phyloP scores from a whole-genome alignment of 2,888 invertebrate species.

The Petrolisthes manimaculis region DNA sequence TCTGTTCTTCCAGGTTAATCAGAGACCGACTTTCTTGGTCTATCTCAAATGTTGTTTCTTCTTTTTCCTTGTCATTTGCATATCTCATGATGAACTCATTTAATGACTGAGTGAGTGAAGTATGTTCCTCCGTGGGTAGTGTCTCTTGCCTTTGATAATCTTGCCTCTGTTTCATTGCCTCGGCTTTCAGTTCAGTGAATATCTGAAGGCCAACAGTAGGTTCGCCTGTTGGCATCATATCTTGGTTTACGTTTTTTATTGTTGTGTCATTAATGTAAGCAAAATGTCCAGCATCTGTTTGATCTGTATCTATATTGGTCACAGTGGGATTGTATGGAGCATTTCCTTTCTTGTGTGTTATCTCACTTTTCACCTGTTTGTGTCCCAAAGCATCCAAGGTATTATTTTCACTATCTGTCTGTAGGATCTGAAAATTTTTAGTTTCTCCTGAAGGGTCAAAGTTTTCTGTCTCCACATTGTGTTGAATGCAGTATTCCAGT shows the following conservation, averaged over 20 bases:
- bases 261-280: neutral
- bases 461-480: neutral
- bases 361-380: no score
- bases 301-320: no score
- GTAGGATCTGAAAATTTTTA: neutral
- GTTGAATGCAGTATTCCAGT: neutral
- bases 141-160: neutral
- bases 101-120: neutral
- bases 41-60: neutral
- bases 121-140: neutral
- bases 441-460: constrained; percentile 17
- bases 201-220: neutral
- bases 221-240: neutral
- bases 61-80: neutral
- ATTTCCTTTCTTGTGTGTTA: no score
- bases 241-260: neutral
- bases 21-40: neutral
- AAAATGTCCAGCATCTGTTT: no score
- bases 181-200: neutral
- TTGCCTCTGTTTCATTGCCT: neutral
- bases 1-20: no score
- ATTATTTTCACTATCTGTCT: neutral
- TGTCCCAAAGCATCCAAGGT: neutral
- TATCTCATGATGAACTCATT: no score
- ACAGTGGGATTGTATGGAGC: no score